Base-by-base conservation (phyloP, 2,888 invertebrate genomes). In the Drosophila sordidapex region DNA sequence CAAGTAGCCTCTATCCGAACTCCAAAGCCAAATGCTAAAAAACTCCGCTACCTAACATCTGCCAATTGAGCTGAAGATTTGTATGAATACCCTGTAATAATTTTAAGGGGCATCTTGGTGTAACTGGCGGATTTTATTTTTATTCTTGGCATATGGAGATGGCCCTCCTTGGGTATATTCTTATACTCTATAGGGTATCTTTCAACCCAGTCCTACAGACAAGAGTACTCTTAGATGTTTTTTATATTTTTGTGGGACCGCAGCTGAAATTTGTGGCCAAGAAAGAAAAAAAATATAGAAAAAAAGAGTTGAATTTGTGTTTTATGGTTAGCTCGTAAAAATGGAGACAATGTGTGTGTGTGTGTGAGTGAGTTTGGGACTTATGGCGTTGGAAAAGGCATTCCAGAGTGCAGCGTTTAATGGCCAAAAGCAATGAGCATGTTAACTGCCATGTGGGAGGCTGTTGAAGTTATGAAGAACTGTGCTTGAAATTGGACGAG, bases 1-100 rank as follows among this genome's bases (percentile, higher is more conserved):
- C 85, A 89, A 87, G 89, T 87, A 87, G 87, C 83, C 82, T 67
- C 71, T 57, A 49, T 60, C n/a, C 56, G 57, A 53, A 65, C 72
- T 58, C 69, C 66, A 57, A 59, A 59, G 57, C 62, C 27, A 59
- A 63, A 59, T 36, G 49, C 61, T 18, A 67, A 66, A 65, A 25
- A 21, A 56, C 63, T 61, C 66, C 69, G 48, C 70, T 60, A 62
- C 64, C 82, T 63, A 63, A 40, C 76, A 70, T 53, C 66, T 79
- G 82, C 75, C 70, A 74, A 74, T 79, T 79, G 78, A 73, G 21
- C 33, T 52, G 38, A 70, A 66, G 70, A 76, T 73, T 70, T 46
- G 46, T 64, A 27, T 58, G 52, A n/a, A 27, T 33, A 27, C 29
- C 52, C 46, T 66, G 31, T 31, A 31, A 29, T 4, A 3, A 15